Evolutionary conservation across 2,113 vertebrate genomes (phyloP).

Genomic region (Otis tarda): DNA sequence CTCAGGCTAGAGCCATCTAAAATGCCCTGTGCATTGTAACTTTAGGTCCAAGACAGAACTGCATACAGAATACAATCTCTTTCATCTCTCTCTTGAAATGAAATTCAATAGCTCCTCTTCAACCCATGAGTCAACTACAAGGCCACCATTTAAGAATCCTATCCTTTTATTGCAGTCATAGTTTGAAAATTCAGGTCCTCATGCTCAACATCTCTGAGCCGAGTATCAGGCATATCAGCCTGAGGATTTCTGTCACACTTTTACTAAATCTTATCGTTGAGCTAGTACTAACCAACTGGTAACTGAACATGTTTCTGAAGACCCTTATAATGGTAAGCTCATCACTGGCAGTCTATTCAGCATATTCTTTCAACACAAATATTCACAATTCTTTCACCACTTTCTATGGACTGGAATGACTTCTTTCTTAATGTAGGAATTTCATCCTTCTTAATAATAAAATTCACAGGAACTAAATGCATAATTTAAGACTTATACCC

Average conservation of each 20-base stretch:
- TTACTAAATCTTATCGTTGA: not conserved
- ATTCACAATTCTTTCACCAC: not conserved
- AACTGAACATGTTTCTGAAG: not conserved
- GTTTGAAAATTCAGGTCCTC: not conserved
- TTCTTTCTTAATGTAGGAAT: not conserved
- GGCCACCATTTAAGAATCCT: not conserved
- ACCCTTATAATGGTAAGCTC: not conserved
- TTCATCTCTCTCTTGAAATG: not conserved
- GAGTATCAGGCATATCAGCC: not conserved
- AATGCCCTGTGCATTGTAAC: not conserved
- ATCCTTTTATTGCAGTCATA: not conserved
- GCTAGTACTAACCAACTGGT: not conserved
- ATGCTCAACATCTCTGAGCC: not conserved
- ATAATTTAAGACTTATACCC: not conserved
- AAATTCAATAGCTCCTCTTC: not conserved
- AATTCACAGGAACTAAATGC: not conserved
- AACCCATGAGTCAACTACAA: not conserved
- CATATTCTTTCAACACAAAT: not conserved
- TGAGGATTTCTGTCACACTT: not conserved
- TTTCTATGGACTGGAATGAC: not conserved
- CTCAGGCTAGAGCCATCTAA: constrained; percentile 13
- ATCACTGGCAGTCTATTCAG: not conserved
- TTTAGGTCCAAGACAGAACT: not conserved
- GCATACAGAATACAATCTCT: not conserved
- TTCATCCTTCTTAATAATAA: not conserved